Conservation (phyloP, 2,888 invertebrate species). For the Eubasilissa splendida region DNA sequence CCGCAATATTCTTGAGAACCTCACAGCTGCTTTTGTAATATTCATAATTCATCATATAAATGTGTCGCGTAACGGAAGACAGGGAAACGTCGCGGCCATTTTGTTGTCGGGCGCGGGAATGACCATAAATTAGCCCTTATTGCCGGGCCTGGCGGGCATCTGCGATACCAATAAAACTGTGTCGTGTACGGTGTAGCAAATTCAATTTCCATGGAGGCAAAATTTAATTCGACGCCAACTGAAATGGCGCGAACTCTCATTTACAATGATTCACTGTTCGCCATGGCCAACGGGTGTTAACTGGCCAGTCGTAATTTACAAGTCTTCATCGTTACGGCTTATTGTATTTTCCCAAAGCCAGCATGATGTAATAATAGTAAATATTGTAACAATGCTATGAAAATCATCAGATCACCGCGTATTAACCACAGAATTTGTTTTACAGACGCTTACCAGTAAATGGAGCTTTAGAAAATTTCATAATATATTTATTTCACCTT, state of each 20-base stretch:
- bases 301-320: constrained; percentile 2
- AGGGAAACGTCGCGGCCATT: constrained; percentile 11
- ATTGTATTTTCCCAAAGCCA: neutral
- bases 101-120: constrained; percentile 15
- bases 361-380: too few relatives aligned
- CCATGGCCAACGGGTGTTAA: constrained; percentile 10
- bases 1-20: neutral
- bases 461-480: too few relatives aligned
- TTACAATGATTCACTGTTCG: constrained; percentile 21
- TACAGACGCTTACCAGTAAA: too few relatives aligned
- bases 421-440: too few relatives aligned
- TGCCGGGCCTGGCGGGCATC: constrained; percentile 27
- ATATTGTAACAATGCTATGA: too few relatives aligned
- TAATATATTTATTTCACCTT: neutral
- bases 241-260: constrained; percentile 23
- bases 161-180: constrained; percentile 45
- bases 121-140: constrained; percentile 42
- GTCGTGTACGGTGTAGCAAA: constrained; percentile 35
- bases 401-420: too few relatives aligned
- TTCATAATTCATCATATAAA: constrained; percentile 20
- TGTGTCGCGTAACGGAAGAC: neutral
- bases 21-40: constrained; percentile 12
- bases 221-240: constrained; percentile 48
- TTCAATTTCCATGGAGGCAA: constrained; percentile 47
- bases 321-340: neutral